These are phyloP conservation scores for Montipora capricornis DNA, from an alignment of 64 coral and sea anemone genomes.

Conservation along the genomic window DNA sequence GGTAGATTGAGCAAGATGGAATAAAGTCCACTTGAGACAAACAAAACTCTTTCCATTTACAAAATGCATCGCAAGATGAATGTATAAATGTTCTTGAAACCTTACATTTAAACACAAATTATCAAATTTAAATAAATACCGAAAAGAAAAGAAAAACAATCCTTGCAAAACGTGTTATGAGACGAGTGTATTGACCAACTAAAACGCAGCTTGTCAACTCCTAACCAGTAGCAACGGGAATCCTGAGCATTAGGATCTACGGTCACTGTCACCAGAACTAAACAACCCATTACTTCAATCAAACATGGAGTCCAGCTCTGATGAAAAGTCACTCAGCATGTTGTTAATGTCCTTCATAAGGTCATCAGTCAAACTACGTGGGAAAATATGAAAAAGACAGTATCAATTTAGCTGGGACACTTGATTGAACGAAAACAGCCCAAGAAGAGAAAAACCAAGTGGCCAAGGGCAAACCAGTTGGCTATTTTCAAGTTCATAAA, in stretches of 20 bases:
- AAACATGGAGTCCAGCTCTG: conserved; percentile 75
- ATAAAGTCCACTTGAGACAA: too few species aligned
- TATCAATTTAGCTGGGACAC: not conserved
- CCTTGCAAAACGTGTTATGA: not conserved
- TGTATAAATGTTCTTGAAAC: not conserved
- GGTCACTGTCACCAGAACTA: not conserved
- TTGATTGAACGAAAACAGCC: too few species aligned
- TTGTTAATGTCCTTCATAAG: conserved; percentile 79
- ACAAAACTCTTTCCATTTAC: not conserved
- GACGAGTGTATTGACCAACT: not conserved
- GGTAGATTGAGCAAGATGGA: too few species aligned
- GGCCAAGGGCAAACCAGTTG: too few species aligned
- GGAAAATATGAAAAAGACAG: not conserved
- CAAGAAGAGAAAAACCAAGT: too few species aligned
- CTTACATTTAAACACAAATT: too few species aligned
- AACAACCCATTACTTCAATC: not conserved
- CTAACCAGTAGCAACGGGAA: not conserved
- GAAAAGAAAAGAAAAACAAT: too few species aligned
- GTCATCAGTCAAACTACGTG: conserved; percentile 44
- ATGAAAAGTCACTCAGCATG: conserved; percentile 71
- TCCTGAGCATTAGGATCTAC: not conserved
- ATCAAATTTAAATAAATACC: too few species aligned
- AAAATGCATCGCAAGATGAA: not conserved
- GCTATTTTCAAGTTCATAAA: too few species aligned
- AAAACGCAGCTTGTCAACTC: not conserved